Base-by-base conservation (phyloP, 2,113 vertebrate genomes). In the Menura novaehollandiae region DNA sequence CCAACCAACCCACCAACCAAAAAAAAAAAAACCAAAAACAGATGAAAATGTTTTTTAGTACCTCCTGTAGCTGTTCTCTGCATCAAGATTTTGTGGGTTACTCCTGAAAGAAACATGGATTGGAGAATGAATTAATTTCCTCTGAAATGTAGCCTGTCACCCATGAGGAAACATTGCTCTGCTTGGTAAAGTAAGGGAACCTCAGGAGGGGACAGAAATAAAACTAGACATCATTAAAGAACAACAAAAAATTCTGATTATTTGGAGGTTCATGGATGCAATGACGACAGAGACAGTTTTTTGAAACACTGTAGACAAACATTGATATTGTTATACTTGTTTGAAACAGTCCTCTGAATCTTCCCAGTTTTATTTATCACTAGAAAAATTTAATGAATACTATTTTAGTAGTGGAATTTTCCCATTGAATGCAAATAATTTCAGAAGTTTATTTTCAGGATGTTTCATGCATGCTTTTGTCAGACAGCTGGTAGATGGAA, bases 381-480 rank as follows among this genome's bases (percentile, higher is more conserved):
- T 56, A 75, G 68, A 78, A 84, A 84, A 63, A 71, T 2, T 12
- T 81, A 91, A 88, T 91, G 64, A 91, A 68, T 52, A 84, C 16
- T 94, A 51, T 84, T 90, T 91, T 52, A 90, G 68, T 86, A 35
- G 69, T 68, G 83, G 83, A 96, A 91, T 86, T 95, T 95, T 92
- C 83, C 85, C 56, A 89, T 81, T 96, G 92, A 96, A 93, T 93
- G 76, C 76, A 96, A 96, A 96, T 95, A 20, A 80, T 64, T 93
- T 63, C 72, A 92, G 88, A 96, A 97, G 90, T 96, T 96, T 97
- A 92, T 96, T 96, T 87, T 93, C 88, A 97, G 88, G 94, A 71
- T 75, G 73, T 81, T 88, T 89, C 72, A 78, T 78, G 72, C 68
- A n/a, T 86, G 59, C 27, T n/a, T 96, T 95, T 94, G 88, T 95